These are phyloP conservation scores for Conchocele bisecta DNA, from an alignment of 2,888 invertebrate genomes.

Conservation along the genomic window DNA sequence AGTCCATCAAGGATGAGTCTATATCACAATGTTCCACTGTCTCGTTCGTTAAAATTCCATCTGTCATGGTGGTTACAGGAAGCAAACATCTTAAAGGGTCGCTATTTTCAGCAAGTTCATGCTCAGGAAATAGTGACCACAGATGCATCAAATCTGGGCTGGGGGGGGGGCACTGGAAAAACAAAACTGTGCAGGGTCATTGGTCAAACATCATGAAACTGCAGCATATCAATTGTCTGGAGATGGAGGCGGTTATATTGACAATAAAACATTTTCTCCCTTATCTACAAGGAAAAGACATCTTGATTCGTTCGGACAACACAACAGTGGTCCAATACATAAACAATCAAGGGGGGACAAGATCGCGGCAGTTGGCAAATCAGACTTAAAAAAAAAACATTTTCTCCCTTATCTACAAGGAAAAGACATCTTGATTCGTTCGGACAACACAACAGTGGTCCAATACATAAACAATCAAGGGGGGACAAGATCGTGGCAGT, in stretches of 20 bases:
- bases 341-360: no score
- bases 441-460: no score
- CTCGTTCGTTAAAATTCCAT: conserved; percentile 3
- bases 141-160: conserved; percentile 28
- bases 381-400: no score
- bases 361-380: conserved; percentile 11
- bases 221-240: conserved; percentile 22
- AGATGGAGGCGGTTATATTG: conserved; percentile 10
- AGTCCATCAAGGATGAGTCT: conserved; percentile 10
- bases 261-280: not conserved
- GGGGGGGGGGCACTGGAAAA: conserved; percentile 21
- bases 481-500: no score
- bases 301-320: conserved; percentile 26
- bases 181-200: conserved; percentile 18
- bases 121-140: conserved; percentile 5
- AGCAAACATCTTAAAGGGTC: conserved; percentile 20
- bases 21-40: conserved; percentile 4
- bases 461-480: no score
- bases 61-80: conserved; percentile 27
- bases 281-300: conserved; percentile 1
- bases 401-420: no score
- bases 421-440: no score
- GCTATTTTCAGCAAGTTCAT: not conserved
- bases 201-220: conserved; percentile 8
- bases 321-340: no score